Evolutionary conservation across 2,113 vertebrate genomes (phyloP).

Genomic region (Aythya baeri): DNA sequence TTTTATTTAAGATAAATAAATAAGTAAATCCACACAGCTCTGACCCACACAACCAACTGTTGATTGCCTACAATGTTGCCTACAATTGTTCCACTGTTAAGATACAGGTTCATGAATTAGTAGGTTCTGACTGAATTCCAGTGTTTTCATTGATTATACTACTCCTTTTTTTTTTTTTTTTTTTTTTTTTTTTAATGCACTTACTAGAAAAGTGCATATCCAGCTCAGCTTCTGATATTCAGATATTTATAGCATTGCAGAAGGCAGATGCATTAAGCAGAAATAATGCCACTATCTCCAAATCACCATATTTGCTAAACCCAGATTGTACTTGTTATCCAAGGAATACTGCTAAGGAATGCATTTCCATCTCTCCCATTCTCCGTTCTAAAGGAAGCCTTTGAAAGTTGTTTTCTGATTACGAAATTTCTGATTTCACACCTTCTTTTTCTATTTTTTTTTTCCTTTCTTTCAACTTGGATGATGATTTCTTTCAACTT

Average conservation of each 20-base stretch:
- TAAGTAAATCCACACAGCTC: neutral
- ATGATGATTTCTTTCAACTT: neutral
- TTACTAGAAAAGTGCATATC: neutral
- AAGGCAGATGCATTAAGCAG: neutral
- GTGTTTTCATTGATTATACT: neutral
- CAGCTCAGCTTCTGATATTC: neutral
- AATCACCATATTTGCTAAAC: neutral
- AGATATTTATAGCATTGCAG: neutral
- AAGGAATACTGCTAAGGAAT: neutral
- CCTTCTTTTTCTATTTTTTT: neutral
- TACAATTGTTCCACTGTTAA: neutral
- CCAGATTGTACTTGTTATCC: neutral
- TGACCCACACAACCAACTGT: neutral
- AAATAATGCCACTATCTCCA: neutral
- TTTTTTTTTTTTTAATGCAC: neutral
- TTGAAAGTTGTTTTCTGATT: neutral
- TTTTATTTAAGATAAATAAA: neutral
- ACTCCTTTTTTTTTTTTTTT: neutral
- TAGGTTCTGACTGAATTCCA: conserved; percentile 21
- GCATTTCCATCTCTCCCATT: neutral
- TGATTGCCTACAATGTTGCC: neutral
- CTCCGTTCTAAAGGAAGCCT: neutral
- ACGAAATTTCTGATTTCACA: conserved; percentile 1
- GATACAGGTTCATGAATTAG: neutral
- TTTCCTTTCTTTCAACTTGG: neutral